Evolutionary conservation across 2,113 vertebrate species (phyloP).

Genomic region (Bambusicola thoracicus): DNA sequence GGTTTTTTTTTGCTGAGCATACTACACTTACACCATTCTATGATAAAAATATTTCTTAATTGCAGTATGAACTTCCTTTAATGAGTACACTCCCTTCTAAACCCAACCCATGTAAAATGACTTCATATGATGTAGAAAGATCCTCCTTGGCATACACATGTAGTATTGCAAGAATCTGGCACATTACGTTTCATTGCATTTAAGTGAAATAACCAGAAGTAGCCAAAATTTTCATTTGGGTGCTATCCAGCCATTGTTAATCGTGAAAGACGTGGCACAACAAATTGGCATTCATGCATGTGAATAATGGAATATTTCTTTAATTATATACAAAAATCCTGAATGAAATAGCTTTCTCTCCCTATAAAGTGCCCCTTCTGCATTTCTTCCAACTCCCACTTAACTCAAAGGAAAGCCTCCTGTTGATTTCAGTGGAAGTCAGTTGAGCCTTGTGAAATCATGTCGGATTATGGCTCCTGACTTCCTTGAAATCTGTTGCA

Average conservation of each 20-base stretch:
- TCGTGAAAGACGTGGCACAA: constrained; percentile 27
- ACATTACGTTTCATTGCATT: not conserved
- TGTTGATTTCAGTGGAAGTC: not conserved
- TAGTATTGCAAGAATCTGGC: constrained; percentile 36
- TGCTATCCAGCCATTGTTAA: constrained; percentile 56
- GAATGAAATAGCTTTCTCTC: constrained; percentile 14
- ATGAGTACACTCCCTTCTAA: not conserved
- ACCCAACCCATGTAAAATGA: constrained; percentile 1
- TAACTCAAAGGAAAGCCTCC: constrained; percentile 13
- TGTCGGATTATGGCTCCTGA: not conserved
- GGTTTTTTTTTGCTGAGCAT: not conserved
- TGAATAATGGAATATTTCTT: constrained; percentile 53
- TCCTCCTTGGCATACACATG: not conserved
- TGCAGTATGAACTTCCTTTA: not conserved
- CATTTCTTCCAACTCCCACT: not conserved
- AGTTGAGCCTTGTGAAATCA: not conserved
- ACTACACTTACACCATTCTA: not conserved
- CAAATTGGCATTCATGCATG: constrained; percentile 5
- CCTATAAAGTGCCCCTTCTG: not conserved
- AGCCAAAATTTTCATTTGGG: constrained; percentile 45
- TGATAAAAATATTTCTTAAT: constrained; percentile 19
- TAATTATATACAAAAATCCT: constrained; percentile 30
- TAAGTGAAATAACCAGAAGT: constrained; percentile 50
- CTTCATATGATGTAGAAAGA: not conserved
- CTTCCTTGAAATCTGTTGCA: constrained; percentile 22